Percentiles rank a stretch among this genome's conserved stretches.
These are phyloP conservation scores for Drosophila quadrilineata DNA, from an alignment of 1,140 invertebrate genomes.

Conservation along the genomic window DNA sequence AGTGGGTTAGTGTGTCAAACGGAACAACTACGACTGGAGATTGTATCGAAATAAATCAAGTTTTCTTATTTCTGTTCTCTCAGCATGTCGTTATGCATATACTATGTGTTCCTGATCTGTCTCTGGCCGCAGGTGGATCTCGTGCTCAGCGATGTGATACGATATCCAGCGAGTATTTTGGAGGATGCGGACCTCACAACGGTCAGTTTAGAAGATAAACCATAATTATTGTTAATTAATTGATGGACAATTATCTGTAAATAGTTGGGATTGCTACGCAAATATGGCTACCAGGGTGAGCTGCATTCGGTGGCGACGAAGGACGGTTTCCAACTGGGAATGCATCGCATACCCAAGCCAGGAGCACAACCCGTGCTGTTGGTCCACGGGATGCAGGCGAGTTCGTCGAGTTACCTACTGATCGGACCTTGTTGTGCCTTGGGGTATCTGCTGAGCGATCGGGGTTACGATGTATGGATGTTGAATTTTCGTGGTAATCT, in stretches of 20 bases:
- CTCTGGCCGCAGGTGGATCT: constrained; percentile 15
- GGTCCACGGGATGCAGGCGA: constrained; percentile 85
- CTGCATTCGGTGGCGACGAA: constrained; percentile 81
- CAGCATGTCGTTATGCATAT: no score
- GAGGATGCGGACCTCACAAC: constrained; percentile 28
- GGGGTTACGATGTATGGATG: constrained; percentile 88
- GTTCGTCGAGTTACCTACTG: constrained; percentile 83
- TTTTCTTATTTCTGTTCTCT: background rate
- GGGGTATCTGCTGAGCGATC: constrained; percentile 85
- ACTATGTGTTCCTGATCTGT: constrained; percentile 8
- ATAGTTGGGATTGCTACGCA: constrained; percentile 77
- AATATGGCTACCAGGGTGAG: constrained; percentile 84
- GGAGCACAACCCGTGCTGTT: constrained; percentile 83
- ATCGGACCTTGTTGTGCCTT: constrained; percentile 81
- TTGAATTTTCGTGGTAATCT: constrained; percentile 87
- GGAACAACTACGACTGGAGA: no score
- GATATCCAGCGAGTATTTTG: constrained; percentile 6
- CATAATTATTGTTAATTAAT: background rate
- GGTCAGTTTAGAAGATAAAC: background rate
- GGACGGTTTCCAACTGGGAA: constrained; percentile 83
- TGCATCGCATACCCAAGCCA: constrained; percentile 79
- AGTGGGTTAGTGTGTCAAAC: no score
- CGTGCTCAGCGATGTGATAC: background rate
- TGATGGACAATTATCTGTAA: background rate
- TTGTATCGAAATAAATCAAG: no score